Evolutionary conservation across 1,140 invertebrate genomes (phyloP).

Genomic region (Geopemphigus sp.): DNA sequence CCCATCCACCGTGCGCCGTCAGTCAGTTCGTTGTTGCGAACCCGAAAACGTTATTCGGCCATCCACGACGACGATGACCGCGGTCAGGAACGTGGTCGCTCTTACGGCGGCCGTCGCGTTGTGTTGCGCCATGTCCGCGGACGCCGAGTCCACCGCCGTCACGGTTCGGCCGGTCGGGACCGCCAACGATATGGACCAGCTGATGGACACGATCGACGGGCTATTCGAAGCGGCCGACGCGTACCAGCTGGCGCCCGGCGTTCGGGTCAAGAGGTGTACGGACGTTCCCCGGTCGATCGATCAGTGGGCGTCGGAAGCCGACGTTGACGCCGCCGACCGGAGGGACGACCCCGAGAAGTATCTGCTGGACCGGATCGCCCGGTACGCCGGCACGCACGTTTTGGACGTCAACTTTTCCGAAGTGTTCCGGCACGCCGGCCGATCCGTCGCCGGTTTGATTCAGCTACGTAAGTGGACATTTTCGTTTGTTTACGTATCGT

Average conservation of each 20-base stretch:
- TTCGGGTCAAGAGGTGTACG: not conserved
- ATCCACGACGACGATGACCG: not conserved
- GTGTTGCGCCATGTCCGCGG: not conserved
- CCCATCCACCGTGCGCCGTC: not conserved
- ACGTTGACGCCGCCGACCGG: not conserved
- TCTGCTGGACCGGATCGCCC: constrained; percentile 24
- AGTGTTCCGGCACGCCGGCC: constrained; percentile 29
- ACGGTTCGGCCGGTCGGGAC: no score
- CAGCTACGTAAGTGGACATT: constrained; percentile 16
- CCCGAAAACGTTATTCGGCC: not conserved
- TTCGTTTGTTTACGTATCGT: no score
- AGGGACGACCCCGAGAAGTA: constrained; percentile 14
- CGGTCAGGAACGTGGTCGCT: not conserved
- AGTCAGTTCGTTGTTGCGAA: not conserved
- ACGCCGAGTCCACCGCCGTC: not conserved
- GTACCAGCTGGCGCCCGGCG: constrained; percentile 1
- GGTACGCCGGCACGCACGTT: constrained; percentile 33
- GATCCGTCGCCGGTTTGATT: constrained; percentile 2
- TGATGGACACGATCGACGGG: constrained; percentile 20
- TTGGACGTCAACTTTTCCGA: constrained; percentile 36
- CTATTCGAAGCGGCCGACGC: not conserved
- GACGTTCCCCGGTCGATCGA: not conserved
- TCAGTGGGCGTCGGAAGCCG: no score
- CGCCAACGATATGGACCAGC: not conserved
- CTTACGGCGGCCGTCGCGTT: not conserved